Conservation (phyloP, 2,797 vertebrate species). For the Rhinichthys osculus region DNA sequence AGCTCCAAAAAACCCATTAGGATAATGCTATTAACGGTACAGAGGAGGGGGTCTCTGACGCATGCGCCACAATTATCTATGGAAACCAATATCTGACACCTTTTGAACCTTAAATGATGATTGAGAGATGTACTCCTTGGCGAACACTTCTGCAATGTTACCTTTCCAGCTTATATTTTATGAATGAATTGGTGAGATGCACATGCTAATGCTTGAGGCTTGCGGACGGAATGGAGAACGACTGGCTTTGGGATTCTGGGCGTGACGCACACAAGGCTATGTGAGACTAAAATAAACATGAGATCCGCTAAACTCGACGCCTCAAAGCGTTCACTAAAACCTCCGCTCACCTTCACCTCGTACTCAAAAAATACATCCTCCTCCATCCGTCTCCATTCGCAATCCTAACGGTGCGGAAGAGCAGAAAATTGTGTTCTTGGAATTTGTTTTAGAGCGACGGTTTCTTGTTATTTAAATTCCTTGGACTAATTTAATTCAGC, state of each 20-base stretch:
- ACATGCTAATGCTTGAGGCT: conserved; percentile 36
- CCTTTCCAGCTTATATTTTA: conserved; percentile 45
- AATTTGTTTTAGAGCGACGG: conserved; percentile 10
- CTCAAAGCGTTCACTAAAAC: conserved; percentile 14
- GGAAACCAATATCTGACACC: conserved; percentile 12
- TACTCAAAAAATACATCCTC: conserved; percentile 18
- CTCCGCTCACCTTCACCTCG: conserved; percentile 18
- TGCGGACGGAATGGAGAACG: conserved; percentile 20
- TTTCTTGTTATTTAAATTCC: conserved; percentile 45
- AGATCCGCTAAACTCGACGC: conserved; percentile 20
- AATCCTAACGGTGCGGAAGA: conserved; percentile 15
- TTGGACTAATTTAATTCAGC: conserved; percentile 36
- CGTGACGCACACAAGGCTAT: conserved; percentile 39
- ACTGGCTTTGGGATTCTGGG: conserved; percentile 10
- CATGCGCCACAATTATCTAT: conserved; percentile 3
- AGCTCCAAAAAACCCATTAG: conserved; percentile 61
- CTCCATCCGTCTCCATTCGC: not conserved
- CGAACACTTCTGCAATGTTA: not conserved
- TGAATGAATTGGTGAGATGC: conserved; percentile 33
- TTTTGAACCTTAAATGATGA: conserved; percentile 10
- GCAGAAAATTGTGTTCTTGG: conserved; percentile 26
- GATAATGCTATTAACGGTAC: conserved; percentile 64
- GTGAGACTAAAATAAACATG: conserved; percentile 49
- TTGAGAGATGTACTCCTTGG: not conserved
- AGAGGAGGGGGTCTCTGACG: conserved; percentile 50